A percentile compares a stretch with the other conserved stretches of the same genome.
Conservation (phyloP, 2,888 invertebrate species). For the Harpalus rubripes region DNA sequence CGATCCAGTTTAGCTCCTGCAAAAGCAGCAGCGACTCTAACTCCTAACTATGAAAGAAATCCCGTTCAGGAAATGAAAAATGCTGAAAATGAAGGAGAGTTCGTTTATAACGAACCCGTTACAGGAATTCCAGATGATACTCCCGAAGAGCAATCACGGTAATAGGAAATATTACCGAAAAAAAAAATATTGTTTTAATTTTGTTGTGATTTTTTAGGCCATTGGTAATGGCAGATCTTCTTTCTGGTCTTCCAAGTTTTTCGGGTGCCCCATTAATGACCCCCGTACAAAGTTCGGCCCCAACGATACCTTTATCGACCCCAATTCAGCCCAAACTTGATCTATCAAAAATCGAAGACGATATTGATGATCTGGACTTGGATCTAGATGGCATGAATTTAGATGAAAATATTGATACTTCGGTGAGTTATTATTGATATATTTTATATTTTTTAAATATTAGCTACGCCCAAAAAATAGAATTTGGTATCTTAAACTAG, state of each 20-base stretch:
- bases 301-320: slow-evolving; percentile 72
- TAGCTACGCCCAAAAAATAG: too few species aligned
- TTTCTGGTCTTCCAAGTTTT: slow-evolving; percentile 64
- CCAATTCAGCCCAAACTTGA: slow-evolving; percentile 37
- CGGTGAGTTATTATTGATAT: slow-evolving; percentile 78
- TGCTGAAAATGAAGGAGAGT: slow-evolving; percentile 79
- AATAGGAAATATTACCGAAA: slow-evolving; percentile 42
- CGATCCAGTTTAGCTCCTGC: slow-evolving; percentile 80
- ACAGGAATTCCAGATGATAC: slow-evolving; percentile 64
- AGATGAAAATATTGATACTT: slow-evolving; percentile 88
- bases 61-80: slow-evolving; percentile 85
- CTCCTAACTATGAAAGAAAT: slow-evolving; percentile 84
- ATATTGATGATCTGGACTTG: slow-evolving; percentile 86
- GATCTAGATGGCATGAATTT: slow-evolving; percentile 91
- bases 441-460: too few species aligned
- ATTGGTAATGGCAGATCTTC: slow-evolving; percentile 68
- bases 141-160: slow-evolving; percentile 69
- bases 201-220: neutral
- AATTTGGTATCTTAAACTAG: too few species aligned
- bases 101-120: slow-evolving; percentile 73
- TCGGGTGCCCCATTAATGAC: slow-evolving; percentile 60
- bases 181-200: neutral
- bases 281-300: slow-evolving; percentile 59
- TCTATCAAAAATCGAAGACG: slow-evolving; percentile 72
- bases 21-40: slow-evolving; percentile 78